Base-by-base conservation (phyloP, 2,797 vertebrate genomes). In the Acanthopagrus latus region DNA sequence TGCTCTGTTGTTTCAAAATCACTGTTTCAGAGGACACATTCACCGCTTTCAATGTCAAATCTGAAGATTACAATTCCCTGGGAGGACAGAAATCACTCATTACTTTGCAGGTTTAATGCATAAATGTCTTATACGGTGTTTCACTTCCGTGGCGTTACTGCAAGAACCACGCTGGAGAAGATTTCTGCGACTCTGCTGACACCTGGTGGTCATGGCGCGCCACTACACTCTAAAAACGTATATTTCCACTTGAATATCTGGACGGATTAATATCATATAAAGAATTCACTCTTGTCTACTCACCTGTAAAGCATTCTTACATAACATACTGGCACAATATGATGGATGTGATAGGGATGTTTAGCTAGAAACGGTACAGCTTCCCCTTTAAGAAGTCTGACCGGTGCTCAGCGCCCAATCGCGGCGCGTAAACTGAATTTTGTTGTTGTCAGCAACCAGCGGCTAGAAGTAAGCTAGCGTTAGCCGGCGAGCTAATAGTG, bases 351-450 rank as follows among this genome's bases (percentile, higher is more conserved):
- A 18, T 3, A 0, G 18, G 0, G 1, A 5, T 5, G 27, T 47
- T 51, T 17, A 50, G 55, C 54, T 13, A 12, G 6, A 21, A 21
- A 58, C 2, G 25, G 10, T 5, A 3, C 11, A 1, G 29, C 84
- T 56, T 72, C 44, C 81, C 86, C 91, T 95, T 95, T 94, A 95
- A 94, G 81, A 71, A 4, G 10, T 13, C 38, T 0, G 71, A 43
- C 23, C 56, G 14, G 69, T 44, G 0, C 74, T 83, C 48, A 59
- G 85, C 92, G 93, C 92, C 83, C 81, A 86, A 82, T 88, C 27
- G 84, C 90, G 92, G 95, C 95, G 95, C 90, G 94, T 85, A 95
- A 95, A 94, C 92, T 90, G 73, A 95, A 94, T 23, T 70, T 55
- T 77, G 84, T 91, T 94, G 89, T 91, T 88, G 85, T 91, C 66